Conservation (phyloP, 2,113 vertebrate genomes). For the Thomomys bottae region DNA sequence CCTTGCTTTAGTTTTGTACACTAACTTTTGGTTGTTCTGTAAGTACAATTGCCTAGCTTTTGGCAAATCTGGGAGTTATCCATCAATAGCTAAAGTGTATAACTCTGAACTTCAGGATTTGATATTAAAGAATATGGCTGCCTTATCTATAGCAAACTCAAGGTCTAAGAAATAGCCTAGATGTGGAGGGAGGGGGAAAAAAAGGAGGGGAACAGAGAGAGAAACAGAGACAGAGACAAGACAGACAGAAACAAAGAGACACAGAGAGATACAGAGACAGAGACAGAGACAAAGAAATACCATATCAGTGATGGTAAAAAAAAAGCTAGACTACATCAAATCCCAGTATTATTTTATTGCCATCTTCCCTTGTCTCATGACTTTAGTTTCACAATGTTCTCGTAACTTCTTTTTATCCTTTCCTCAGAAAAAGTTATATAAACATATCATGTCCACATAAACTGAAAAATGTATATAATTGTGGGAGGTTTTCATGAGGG, state of each 20-base stretch:
- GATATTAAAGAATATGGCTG: background rate
- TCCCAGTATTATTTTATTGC: background rate
- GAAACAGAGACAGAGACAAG: too few species aligned
- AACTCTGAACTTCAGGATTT: background rate
- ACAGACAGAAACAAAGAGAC: too few species aligned
- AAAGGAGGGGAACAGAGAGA: too few species aligned
- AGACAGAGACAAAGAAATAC: too few species aligned
- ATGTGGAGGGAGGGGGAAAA: background rate
- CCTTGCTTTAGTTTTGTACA: conserved; percentile 59
- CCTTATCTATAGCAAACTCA: background rate
- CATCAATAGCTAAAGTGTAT: conserved; percentile 22
- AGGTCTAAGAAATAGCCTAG: background rate
- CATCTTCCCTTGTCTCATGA: background rate
- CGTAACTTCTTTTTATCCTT: conserved; percentile 5
- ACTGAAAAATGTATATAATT: background rate
- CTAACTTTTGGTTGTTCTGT: conserved; percentile 57
- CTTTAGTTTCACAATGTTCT: background rate
- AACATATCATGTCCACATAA: background rate
- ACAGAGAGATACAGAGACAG: background rate
- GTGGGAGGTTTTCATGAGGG: background rate
- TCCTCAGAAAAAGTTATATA: background rate
- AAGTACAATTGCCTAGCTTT: conserved; percentile 20
- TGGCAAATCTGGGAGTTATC: conserved; percentile 50
- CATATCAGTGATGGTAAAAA: background rate
- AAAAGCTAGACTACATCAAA: background rate